Evolutionary conservation across 2,888 invertebrate genomes (phyloP).

Genomic region (Caradrina clavipalpis): DNA sequence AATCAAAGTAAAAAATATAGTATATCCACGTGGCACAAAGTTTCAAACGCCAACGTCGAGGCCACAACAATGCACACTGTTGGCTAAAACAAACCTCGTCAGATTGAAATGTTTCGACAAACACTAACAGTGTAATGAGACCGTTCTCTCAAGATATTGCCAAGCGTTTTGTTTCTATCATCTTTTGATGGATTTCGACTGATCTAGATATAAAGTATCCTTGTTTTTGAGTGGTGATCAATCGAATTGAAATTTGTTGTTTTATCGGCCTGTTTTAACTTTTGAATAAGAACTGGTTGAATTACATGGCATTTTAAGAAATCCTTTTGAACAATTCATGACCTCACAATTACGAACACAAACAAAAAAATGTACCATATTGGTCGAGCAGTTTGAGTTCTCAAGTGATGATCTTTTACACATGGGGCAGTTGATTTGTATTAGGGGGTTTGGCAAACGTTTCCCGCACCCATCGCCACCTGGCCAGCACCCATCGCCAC

Average conservation of each 20-base stretch:
- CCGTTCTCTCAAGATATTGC: conserved; percentile 71
- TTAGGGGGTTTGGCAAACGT: too few species aligned
- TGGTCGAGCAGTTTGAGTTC: too few species aligned
- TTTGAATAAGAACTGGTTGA: neutral
- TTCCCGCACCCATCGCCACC: too few species aligned
- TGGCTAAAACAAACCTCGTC: conserved; percentile 81
- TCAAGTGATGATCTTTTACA: too few species aligned
- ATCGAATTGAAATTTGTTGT: conserved; percentile 14
- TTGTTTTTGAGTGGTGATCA: conserved; percentile 31
- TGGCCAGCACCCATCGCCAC: too few species aligned
- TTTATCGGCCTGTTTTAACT: neutral
- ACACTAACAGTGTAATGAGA: conserved; percentile 82
- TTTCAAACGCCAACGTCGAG: conserved; percentile 54
- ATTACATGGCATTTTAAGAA: neutral
- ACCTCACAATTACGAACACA: too few species aligned
- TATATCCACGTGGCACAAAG: neutral
- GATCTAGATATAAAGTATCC: conserved; percentile 46
- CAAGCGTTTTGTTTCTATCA: conserved; percentile 50
- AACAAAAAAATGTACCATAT: too few species aligned
- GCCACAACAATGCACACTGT: conserved; percentile 72
- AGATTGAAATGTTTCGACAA: conserved; percentile 85
- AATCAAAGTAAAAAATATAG: too few species aligned
- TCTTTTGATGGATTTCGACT: conserved; percentile 54
- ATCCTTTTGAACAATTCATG: too few species aligned
- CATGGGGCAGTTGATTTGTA: too few species aligned